Percentiles rank a stretch among this genome's conserved stretches.
Conservation (phyloP, 2,113 vertebrate species). For the Atlantisia rogersi region DNA sequence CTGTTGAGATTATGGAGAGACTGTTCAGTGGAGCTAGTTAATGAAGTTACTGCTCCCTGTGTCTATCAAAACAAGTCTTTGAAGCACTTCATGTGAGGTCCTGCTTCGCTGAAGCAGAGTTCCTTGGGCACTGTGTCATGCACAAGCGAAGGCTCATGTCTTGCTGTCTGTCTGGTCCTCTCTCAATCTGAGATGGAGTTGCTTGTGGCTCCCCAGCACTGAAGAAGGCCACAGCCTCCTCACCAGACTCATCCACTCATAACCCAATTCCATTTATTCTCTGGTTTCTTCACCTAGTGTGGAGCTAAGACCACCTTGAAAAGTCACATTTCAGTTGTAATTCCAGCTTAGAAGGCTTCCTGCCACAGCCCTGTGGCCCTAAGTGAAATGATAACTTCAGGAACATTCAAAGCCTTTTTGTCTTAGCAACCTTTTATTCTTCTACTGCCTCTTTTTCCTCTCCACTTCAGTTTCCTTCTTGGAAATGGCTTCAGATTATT, state of each 20-base stretch:
- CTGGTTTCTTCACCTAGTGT: neutral
- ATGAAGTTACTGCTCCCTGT: neutral
- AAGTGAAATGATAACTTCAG: neutral
- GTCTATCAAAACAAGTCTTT: neutral
- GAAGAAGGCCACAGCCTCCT: neutral
- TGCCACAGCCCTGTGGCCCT: neutral
- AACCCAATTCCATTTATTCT: neutral
- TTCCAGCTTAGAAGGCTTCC: neutral
- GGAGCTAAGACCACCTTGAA: neutral
- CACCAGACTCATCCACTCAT: rapidly evolving
- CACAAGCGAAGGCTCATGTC: neutral
- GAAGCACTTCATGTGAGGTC: neutral
- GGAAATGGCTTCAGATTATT: neutral
- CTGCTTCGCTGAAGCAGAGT: neutral
- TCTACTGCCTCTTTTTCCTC: neutral
- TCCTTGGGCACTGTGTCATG: neutral
- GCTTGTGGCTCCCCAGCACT: neutral
- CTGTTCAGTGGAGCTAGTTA: neutral
- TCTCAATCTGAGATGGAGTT: rapidly evolving
- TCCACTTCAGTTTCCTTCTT: neutral
- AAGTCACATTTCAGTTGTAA: neutral
- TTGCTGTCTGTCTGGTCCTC: neutral
- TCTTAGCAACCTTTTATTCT: neutral
- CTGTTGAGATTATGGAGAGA: neutral
- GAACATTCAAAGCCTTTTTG: neutral